Evolutionary conservation across 2,797 vertebrate species (phyloP), one percentile per base, ranked within the genome.

Genomic region (Semaprochilodus insignis): DNA sequence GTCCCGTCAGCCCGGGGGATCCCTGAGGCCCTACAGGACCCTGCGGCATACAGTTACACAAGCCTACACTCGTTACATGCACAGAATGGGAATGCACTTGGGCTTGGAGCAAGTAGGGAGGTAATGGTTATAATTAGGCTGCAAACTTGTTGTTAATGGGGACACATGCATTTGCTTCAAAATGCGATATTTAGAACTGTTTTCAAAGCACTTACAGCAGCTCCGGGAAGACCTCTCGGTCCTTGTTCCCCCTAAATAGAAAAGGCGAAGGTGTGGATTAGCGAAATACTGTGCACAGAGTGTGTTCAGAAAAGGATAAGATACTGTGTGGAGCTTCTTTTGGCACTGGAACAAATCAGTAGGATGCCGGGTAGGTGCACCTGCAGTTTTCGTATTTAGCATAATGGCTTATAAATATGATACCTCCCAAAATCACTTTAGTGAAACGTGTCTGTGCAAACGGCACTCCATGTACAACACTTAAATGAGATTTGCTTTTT

Each of bases 231-330:
- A 4, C 94, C 95, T 86, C 89, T 90, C 23, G 89, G 93, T 79
- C 95, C 95, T 69, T 93, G 90, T 70, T 90, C 90, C 79, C 95
- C 95, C 95, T 96, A 67, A 51, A 62, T 62, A 62, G 77, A 54
- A 74, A 67, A 34, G 69, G 51, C 17, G 77, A 67, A 75, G 77
- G 63, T 25, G 63, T 54, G 77, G 81, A 83, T 74, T 79, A 78
- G 71, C 69, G 25, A n/a, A 40, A 75, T 75, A 59, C 59, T 60
- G 54, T 19, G 8, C 21, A 36, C 1, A 71, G 3, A 21, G 57
- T 13, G 69, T 31, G 55, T 59, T 60, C 17, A 65, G 48, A 69
- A 60, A 40, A 75, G n/a, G 34, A 67, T 67, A 51, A 23, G 6
- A 51, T 34, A 17, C 31, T 27, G 21, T 67, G 34, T 57, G 52